Base-by-base conservation (phyloP, 2,797 vertebrate genomes). In the Pipistrellus kuhlii region DNA sequence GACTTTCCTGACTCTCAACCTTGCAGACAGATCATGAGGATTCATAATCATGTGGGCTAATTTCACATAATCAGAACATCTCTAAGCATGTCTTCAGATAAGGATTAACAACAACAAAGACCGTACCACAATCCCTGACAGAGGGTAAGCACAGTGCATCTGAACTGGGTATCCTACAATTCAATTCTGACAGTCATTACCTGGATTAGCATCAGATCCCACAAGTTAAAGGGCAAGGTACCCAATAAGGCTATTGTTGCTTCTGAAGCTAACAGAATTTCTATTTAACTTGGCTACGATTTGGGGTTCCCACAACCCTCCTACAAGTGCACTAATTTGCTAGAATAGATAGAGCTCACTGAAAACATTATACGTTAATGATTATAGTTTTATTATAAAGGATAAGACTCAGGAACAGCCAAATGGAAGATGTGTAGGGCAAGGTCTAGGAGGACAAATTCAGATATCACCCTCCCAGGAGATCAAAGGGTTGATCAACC, bases 371-470 rank as follows among this genome's bases (percentile, higher is more conserved):
- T 15, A 38, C 23, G n/a, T 82, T 88, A 76, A 71, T 25, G 46
- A 76, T n/a, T 71, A 85, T 27, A 87, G 13, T 85, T 80, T 84
- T 32, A 55, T 51, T 68, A 73, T 32, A 91, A 90, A 88, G 25
- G 30, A 21, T 25, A 44, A 4, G 51, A 69, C 27, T 53, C 66
- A 62, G 55, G 44, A 81, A 81, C 35, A 46, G 75, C 59, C 83
- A 71, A 59, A 77, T 7, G 35, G 46, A 89, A 87, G 44, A 27
- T 1, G 0, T 27, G n/a, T 1, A 44, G 68, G 57, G 27, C 69
- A 68, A 69, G 27, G 38, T 82, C 68, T 32, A 83, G 21, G 35
- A 6, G 6, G 27, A 14, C 57, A 62, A 76, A 25, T 23, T 27
- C 87, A 76, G 21, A 35, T 4, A 3, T 82, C 62, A 73, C 7